A percentile compares a stretch with the other conserved stretches of the same genome.
Conservation (phyloP, 2,888 invertebrate genomes). For the Ormia ochracea region DNA sequence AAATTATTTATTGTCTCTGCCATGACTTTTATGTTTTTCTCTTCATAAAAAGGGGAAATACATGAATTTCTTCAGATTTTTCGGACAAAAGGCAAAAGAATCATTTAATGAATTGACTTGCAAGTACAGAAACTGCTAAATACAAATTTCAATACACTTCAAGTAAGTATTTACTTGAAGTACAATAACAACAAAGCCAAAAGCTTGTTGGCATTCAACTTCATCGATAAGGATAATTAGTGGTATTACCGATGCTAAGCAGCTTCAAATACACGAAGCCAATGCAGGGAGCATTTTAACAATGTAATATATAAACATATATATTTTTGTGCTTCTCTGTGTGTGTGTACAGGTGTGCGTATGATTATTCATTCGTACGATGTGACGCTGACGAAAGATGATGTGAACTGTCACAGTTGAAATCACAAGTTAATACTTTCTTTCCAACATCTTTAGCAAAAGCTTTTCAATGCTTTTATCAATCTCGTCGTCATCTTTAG, state of each 20-base stretch:
- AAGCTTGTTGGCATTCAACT: slow-evolving; percentile 53
- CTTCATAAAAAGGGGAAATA: slow-evolving; percentile 52
- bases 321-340: neutral
- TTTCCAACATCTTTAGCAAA: slow-evolving; percentile 52
- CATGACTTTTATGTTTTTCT: slow-evolving; percentile 17
- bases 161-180: slow-evolving; percentile 5
- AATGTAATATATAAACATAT: no score
- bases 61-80: slow-evolving; percentile 42
- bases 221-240: slow-evolving; percentile 71
- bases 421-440: slow-evolving; percentile 74
- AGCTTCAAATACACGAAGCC: slow-evolving; percentile 61
- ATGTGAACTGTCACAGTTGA: slow-evolving; percentile 75
- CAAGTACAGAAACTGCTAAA: slow-evolving; percentile 13
- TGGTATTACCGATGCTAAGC: slow-evolving; percentile 71
- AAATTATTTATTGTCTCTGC: slow-evolving; percentile 52
- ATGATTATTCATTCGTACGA: slow-evolving; percentile 34
- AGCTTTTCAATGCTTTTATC: slow-evolving; percentile 25
- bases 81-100: slow-evolving; percentile 1
- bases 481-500: neutral
- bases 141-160: slow-evolving; percentile 33
- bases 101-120: slow-evolving; percentile 45
- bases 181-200: slow-evolving; percentile 39
- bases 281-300: slow-evolving; percentile 17
- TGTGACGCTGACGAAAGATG: slow-evolving; percentile 55
- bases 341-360: neutral